phyloP scores from a whole-genome alignment of 2,888 invertebrate species.

The Drosophila ezoana region DNA sequence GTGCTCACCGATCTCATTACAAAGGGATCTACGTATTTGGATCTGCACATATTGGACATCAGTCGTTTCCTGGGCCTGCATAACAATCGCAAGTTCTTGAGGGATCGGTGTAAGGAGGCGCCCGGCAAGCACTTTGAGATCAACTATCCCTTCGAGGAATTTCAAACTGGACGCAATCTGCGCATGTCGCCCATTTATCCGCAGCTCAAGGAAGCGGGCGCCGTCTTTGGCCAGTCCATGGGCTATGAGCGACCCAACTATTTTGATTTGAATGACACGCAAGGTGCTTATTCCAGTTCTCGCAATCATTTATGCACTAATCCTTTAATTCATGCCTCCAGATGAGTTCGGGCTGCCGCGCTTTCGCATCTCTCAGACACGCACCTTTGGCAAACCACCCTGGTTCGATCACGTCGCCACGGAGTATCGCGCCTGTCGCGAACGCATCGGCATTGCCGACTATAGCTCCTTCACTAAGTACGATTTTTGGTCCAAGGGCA shows the following conservation, averaged over 20 bases:
- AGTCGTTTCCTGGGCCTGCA: slow-evolving; percentile 96
- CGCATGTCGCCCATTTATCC: slow-evolving; percentile 98
- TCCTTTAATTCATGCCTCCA: slow-evolving; percentile 44
- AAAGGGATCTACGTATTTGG: slow-evolving; percentile 91
- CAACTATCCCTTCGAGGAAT: slow-evolving; percentile 94
- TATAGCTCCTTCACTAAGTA: slow-evolving; percentile 99
- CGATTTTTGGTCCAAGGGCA: slow-evolving; percentile 95
- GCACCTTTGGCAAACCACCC: slow-evolving; percentile 95
- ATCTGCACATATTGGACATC: slow-evolving; percentile 95
- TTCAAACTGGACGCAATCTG: slow-evolving; percentile 93
- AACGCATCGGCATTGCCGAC: slow-evolving; percentile 96
- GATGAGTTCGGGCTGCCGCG: slow-evolving; percentile 83
- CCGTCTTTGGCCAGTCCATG: slow-evolving; percentile 98
- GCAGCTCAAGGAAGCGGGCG: slow-evolving; percentile 94
- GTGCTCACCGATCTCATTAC: slow-evolving; percentile 95
- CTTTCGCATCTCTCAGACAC: slow-evolving; percentile 90
- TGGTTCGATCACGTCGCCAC: slow-evolving; percentile 95
- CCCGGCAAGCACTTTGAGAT: slow-evolving; percentile 94
- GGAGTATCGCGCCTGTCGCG: slow-evolving; percentile 97
- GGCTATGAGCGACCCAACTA: slow-evolving; percentile 98
- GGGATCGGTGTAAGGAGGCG: slow-evolving; percentile 96
- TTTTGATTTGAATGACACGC: slow-evolving; percentile 89
- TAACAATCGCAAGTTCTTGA: slow-evolving; percentile 96
- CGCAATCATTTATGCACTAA: background rate
- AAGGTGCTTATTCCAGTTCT: slow-evolving; percentile 77